Percentiles rank a stretch among this genome's conserved stretches.
These are phyloP conservation scores for Erebia palarica DNA, from an alignment of 2,888 invertebrate species.

Conservation along the genomic window DNA sequence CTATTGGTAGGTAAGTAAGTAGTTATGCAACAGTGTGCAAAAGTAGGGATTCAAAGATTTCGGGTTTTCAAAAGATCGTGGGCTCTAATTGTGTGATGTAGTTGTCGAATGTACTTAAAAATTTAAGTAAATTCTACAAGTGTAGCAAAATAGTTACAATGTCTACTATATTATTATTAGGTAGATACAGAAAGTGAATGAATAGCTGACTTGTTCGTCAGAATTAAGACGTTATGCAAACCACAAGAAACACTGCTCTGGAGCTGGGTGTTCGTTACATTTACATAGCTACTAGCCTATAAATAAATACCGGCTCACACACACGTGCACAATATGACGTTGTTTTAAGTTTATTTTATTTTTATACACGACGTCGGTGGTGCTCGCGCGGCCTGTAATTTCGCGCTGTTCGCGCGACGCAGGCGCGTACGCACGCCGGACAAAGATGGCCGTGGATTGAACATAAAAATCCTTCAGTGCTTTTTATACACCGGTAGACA, in stretches of 20 bases:
- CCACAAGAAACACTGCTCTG: slow-evolving; percentile 71
- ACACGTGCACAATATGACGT: slow-evolving; percentile 79
- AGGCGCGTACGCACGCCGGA: slow-evolving; percentile 77
- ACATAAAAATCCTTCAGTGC: slow-evolving; percentile 32
- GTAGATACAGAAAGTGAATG: neutral
- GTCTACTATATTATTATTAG: neutral
- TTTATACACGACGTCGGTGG: slow-evolving; percentile 75
- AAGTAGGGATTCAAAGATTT: too few species aligned
- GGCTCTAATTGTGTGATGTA: too few species aligned
- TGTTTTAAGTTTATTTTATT: slow-evolving; percentile 82
- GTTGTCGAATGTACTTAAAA: too few species aligned
- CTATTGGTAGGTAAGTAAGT: too few species aligned
- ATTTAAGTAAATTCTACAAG: too few species aligned
- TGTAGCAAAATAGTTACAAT: too few species aligned
- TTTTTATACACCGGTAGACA: slow-evolving; percentile 8
- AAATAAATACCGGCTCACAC: slow-evolving; percentile 81
- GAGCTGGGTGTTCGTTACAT: slow-evolving; percentile 69
- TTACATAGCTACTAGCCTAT: slow-evolving; percentile 82
- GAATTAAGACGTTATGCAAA: slow-evolving; percentile 79
- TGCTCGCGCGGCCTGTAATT: slow-evolving; percentile 76
- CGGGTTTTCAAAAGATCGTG: too few species aligned
- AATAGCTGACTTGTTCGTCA: slow-evolving; percentile 42
- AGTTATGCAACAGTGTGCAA: too few species aligned
- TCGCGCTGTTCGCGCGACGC: slow-evolving; percentile 79
- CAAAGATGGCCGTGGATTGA: slow-evolving; percentile 68